Base-by-base conservation (phyloP, 2,888 invertebrate species). In the Melanophora roralis region DNA sequence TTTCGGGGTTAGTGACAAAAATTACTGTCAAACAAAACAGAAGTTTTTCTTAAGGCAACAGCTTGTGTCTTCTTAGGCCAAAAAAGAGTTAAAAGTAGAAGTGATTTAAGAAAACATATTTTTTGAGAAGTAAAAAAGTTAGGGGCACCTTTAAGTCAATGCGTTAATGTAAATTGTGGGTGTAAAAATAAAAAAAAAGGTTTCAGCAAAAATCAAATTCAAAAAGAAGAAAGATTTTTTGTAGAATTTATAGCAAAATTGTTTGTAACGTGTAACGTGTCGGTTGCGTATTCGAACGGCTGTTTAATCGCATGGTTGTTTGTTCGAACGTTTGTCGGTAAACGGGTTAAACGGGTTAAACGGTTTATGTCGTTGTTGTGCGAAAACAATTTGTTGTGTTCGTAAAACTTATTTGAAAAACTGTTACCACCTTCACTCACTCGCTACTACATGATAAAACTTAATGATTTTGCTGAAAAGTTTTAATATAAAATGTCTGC, bases 401-500 rank as follows among this genome's bases (percentile, higher is more conserved):
- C 23, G 16, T n/a, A 19, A 34, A 43, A 43, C 49, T 57, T 62
- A 34, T 45, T 53, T 19, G n/a, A 60, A 43, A 53, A 71, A 67
- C 65, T 74, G 51, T 65, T 74, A 62, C 53, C 64, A 43, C n/a
- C n/a, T n/a, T 16, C 14, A 40, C 40, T 21, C 6, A 27, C 16
- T 23, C 43, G 7, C 38, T 23, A 36, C 7, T 34, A 32, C 27
- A 45, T 19, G 51, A 32, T 4, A 43, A 53, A 62, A 53, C 16
- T 27, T 8, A 64, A 49, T 51, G 49, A 51, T 51, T 38, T 21
- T 65, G 49, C 23, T 14, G 12, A 62, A 60, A 34, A 47, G 40
- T 59, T 69, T 36, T 1, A 36, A 60, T 78, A 73, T 81, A 83
- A 83, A 83, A 87, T 87, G 87, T 83, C 85, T 78, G 83, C 83